phyloP scores from a whole-genome alignment of 1,140 invertebrate species.

The Steinernema khuongi region DNA sequence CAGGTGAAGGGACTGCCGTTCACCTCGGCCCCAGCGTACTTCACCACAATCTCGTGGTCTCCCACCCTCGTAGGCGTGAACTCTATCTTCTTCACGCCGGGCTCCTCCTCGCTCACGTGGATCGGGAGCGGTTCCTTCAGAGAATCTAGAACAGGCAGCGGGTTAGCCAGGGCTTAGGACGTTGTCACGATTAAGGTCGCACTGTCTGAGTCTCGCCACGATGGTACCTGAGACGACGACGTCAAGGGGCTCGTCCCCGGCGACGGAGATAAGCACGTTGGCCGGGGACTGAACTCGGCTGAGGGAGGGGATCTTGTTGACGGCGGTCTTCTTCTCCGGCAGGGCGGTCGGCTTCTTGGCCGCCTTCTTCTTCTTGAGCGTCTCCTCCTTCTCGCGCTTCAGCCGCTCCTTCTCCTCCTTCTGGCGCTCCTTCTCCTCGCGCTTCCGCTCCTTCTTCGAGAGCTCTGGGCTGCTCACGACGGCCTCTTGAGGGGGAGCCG shows the following conservation, averaged over 20 bases:
- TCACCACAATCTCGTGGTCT: conserved; percentile 79
- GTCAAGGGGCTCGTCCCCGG: conserved; percentile 75
- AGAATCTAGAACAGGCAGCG: conserved; percentile 30
- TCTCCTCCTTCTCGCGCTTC: conserved; percentile 48
- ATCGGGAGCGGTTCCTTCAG: conserved; percentile 36
- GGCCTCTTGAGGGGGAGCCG: not conserved
- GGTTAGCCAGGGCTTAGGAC: not conserved
- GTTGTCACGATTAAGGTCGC: conserved; percentile 11
- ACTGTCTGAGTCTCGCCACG: conserved; percentile 23
- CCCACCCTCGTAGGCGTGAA: conserved; percentile 81
- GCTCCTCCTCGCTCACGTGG: conserved; percentile 76
- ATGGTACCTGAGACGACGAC: conserved; percentile 73
- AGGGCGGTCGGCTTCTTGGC: not conserved
- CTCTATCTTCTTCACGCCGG: conserved; percentile 77
- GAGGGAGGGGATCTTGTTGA: conserved; percentile 74
- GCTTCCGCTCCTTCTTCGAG: conserved; percentile 44
- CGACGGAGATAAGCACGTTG: conserved; percentile 80
- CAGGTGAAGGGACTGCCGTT: conserved; percentile 80
- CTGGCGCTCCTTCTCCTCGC: conserved; percentile 42
- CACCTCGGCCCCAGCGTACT: conserved; percentile 68
- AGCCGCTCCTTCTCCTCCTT: conserved; percentile 41
- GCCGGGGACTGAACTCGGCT: conserved; percentile 79
- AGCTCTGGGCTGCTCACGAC: conserved; percentile 27
- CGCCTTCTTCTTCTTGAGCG: conserved; percentile 72
- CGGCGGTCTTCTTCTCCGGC: conserved; percentile 65